Percentiles rank a stretch among this genome's conserved stretches.
These are phyloP conservation scores for Epinephelus lanceolatus DNA, from an alignment of 2,113 vertebrate genomes.

Conservation along the genomic window DNA sequence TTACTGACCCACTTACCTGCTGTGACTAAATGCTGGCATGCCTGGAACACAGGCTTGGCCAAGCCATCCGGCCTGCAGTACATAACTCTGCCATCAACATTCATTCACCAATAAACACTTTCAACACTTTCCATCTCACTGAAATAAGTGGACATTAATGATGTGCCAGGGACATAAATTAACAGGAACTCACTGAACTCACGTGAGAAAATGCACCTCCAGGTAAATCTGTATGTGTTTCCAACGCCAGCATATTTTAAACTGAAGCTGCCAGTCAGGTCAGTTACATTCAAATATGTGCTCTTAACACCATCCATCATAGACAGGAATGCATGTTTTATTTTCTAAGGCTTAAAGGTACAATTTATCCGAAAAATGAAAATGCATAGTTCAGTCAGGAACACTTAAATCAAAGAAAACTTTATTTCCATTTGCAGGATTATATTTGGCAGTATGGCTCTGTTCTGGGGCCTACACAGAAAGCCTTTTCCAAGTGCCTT, in stretches of 20 bases:
- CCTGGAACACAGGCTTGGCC: background rate
- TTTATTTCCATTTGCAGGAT: no score
- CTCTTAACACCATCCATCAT: background rate
- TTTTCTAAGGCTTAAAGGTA: background rate
- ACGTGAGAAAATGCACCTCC: background rate
- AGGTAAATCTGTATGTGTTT: background rate
- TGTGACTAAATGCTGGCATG: constrained; percentile 17
- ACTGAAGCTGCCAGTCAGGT: background rate
- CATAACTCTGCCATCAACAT: constrained; percentile 15
- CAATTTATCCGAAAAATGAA: no score
- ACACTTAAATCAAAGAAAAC: no score
- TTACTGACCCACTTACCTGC: constrained; percentile 56
- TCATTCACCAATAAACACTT: constrained; percentile 26
- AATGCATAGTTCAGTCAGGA: no score
- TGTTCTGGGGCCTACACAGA: no score
- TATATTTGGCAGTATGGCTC: no score
- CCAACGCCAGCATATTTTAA: background rate
- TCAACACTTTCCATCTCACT: constrained; percentile 20
- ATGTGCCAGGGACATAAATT: constrained; percentile 6
- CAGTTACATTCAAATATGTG: background rate
- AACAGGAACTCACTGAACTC: background rate
- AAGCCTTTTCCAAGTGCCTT: no score
- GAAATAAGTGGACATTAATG: constrained; percentile 1
- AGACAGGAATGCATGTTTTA: background rate
- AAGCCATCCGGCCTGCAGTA: background rate